phyloP scores from a whole-genome alignment of 2,797 vertebrate species.

The Picus viridis region DNA sequence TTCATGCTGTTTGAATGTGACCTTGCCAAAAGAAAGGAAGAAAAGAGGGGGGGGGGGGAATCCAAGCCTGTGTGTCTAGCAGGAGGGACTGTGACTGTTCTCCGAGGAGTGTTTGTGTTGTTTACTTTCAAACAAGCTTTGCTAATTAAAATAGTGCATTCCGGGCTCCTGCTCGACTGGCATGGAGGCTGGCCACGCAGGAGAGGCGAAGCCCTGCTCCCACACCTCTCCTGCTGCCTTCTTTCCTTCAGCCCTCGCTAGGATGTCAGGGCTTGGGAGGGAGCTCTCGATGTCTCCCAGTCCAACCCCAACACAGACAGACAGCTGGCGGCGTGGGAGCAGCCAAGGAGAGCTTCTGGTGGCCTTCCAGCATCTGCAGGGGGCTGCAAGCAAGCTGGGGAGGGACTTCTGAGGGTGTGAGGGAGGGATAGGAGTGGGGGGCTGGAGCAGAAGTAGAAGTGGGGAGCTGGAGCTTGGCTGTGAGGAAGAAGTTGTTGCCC shows the following conservation, averaged over 20 bases:
- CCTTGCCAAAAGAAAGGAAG: too few species aligned
- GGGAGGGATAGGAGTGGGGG: too few species aligned
- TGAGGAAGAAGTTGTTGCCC: too few species aligned
- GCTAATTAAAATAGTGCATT: conserved; percentile 68
- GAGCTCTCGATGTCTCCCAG: too few species aligned
- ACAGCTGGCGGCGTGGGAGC: not conserved
- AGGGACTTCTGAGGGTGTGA: too few species aligned
- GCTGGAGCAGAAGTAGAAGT: too few species aligned
- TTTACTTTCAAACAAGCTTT: conserved; percentile 70
- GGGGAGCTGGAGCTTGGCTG: too few species aligned
- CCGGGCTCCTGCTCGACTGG: conserved; percentile 54
- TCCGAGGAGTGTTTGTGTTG: conserved; percentile 61
- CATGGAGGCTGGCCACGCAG: conserved; percentile 48
- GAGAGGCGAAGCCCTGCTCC: not conserved
- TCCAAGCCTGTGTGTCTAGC: conserved; percentile 40
- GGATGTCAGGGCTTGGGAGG: not conserved
- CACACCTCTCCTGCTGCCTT: conserved; percentile 1
- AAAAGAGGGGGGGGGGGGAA: too few species aligned
- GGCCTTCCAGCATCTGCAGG: too few species aligned
- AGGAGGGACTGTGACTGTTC: conserved; percentile 61
- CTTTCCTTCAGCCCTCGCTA: not conserved
- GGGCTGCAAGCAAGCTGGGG: too few species aligned
- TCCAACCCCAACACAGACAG: not conserved
- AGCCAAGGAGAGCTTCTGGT: too few species aligned
- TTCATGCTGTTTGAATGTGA: conserved; percentile 53